phyloP scores from a whole-genome alignment of 2,888 invertebrate genomes.

The Zeuzera pyrina region DNA sequence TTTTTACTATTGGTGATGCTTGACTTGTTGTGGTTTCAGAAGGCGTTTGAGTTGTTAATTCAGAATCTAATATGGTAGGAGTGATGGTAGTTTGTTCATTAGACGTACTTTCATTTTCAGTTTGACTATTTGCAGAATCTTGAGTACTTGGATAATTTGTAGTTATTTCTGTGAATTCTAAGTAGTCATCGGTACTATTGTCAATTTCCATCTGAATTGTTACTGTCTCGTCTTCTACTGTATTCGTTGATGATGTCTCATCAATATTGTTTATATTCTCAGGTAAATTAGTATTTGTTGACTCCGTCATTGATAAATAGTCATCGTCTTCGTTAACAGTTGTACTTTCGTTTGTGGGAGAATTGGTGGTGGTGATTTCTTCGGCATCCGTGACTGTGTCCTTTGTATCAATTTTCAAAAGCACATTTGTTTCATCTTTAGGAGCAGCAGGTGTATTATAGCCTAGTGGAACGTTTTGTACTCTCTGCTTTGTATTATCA shows the following conservation, averaged over 20 bases:
- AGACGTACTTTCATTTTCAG: slow-evolving; percentile 14
- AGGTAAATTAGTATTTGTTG: slow-evolving; percentile 23
- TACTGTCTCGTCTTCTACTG: slow-evolving; percentile 33
- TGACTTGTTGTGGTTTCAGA: slow-evolving; percentile 28
- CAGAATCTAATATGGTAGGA: slow-evolving; percentile 7
- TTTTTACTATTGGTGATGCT: slow-evolving; percentile 49
- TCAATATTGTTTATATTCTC: slow-evolving; percentile 29
- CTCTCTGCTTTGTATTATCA: slow-evolving; percentile 47
- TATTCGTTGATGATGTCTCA: slow-evolving; percentile 31
- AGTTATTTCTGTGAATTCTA: slow-evolving; percentile 42
- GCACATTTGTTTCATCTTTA: slow-evolving; percentile 18
- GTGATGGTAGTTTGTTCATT: slow-evolving; percentile 8
- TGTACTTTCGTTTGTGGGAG: slow-evolving; percentile 20
- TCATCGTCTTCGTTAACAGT: slow-evolving; percentile 48
- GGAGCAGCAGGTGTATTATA: slow-evolving; percentile 31
- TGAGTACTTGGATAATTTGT: slow-evolving; percentile 40
- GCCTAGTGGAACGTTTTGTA: slow-evolving; percentile 57
- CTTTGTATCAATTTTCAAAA: not conserved
- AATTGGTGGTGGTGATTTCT: slow-evolving; percentile 26
- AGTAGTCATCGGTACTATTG: slow-evolving; percentile 51
- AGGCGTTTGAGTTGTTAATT: slow-evolving; percentile 15
- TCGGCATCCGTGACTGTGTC: slow-evolving; percentile 26
- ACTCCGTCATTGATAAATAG: slow-evolving; percentile 44
- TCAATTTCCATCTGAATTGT: slow-evolving; percentile 44
- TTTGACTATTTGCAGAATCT: slow-evolving; percentile 28